These are phyloP conservation scores for Nemapogon koenigi DNA, from an alignment of 2,888 invertebrate species.

Conservation along the genomic window DNA sequence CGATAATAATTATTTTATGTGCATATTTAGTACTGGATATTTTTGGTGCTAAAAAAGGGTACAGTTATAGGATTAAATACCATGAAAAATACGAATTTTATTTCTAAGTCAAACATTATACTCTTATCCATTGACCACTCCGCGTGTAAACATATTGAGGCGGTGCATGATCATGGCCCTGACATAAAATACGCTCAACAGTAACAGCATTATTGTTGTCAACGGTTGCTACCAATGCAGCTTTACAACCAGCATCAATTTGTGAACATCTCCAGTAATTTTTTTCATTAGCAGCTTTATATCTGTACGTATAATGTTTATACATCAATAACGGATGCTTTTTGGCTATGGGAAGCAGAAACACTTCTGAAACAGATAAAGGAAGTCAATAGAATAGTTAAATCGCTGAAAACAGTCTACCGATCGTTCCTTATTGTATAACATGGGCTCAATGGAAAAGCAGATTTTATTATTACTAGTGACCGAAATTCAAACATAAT, in stretches of 20 bases:
- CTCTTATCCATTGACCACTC: neutral
- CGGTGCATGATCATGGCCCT: conserved; percentile 3
- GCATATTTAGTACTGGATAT: too few species aligned
- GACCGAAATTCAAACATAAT: too few species aligned
- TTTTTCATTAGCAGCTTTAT: neutral
- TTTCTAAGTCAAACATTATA: too few species aligned
- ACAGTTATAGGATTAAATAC: too few species aligned
- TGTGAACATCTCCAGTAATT: neutral
- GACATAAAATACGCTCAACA: neutral
- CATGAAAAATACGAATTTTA: too few species aligned
- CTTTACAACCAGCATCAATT: conserved; percentile 1
- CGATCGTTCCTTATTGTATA: too few species aligned
- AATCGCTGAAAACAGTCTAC: too few species aligned
- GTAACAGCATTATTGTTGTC: conserved; percentile 2
- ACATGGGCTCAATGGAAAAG: too few species aligned
- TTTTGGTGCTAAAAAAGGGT: too few species aligned
- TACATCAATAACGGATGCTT: conserved; percentile 1
- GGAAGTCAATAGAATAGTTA: too few species aligned
- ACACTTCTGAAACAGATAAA: neutral
- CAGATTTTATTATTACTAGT: too few species aligned
- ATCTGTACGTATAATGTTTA: neutral
- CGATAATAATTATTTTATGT: too few species aligned
- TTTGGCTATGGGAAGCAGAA: neutral
- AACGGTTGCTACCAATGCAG: conserved; percentile 10
- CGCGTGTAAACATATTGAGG: neutral